Conservation (phyloP, 2,888 invertebrate species). For the Trilocha varians region DNA sequence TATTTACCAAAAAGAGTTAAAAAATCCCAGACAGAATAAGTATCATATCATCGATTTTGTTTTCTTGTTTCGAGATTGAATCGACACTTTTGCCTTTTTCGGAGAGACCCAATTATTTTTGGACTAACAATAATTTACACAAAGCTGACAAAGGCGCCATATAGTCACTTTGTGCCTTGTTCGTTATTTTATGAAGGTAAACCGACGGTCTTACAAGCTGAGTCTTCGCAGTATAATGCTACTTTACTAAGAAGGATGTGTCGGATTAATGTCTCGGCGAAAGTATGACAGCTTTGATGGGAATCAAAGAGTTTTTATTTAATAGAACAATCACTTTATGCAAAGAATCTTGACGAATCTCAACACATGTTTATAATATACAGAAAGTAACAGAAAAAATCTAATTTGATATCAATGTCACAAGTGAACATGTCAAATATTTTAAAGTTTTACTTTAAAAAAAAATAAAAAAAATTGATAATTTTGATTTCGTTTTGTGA, state of each 20-base stretch:
- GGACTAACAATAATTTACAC: conserved; percentile 5
- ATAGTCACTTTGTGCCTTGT: background rate
- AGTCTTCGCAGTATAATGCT: background rate
- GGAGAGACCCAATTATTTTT: conserved; percentile 7
- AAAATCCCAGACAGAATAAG: too few relatives aligned
- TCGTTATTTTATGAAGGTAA: background rate
- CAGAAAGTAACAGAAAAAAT: too few relatives aligned
- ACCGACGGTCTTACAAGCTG: background rate
- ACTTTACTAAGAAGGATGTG: conserved; percentile 1
- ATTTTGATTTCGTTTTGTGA: too few relatives aligned
- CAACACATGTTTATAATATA: too few relatives aligned
- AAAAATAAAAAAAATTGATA: too few relatives aligned
- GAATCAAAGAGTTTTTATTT: too few relatives aligned
- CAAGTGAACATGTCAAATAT: too few relatives aligned
- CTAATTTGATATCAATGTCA: too few relatives aligned
- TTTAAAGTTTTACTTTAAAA: too few relatives aligned
- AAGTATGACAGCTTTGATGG: background rate
- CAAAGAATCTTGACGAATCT: too few relatives aligned
- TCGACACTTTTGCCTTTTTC: conserved; percentile 6
- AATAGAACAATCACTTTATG: too few relatives aligned
- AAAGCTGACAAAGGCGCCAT: conserved; percentile 4
- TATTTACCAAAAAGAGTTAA: too few relatives aligned
- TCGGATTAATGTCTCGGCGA: conserved; percentile 2
- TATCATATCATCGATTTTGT: conserved; percentile 1
- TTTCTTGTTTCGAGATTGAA: conserved; percentile 6